Percentiles rank a stretch among this genome's conserved stretches.
Evolutionary conservation across 2,797 vertebrate genomes (phyloP).

Genomic region (Enteromius afrohamiltoni): DNA sequence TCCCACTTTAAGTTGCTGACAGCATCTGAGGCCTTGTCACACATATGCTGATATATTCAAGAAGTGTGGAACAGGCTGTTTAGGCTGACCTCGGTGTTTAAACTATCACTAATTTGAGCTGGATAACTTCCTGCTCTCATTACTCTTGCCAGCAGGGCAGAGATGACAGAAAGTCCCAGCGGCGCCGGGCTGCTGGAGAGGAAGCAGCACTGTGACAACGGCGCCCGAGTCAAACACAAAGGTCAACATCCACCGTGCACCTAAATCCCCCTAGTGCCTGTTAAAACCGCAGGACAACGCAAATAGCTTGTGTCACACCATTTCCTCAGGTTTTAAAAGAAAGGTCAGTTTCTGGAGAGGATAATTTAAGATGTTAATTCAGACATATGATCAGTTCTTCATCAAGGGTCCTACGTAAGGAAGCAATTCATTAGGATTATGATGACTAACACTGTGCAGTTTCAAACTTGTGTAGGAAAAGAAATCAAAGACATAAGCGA

Average conservation of each 20-base stretch:
- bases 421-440: conserved; percentile 20
- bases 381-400: conserved; percentile 14
- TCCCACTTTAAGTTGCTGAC: conserved; percentile 47
- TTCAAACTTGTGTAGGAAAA: neutral
- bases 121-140: conserved; percentile 63
- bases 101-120: conserved; percentile 63
- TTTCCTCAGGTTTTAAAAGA: conserved; percentile 51
- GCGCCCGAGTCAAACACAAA: conserved; percentile 53
- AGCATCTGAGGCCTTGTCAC: conserved; percentile 44
- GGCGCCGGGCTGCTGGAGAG: conserved; percentile 60
- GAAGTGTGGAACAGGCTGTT: conserved; percentile 46
- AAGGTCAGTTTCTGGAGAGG: conserved; percentile 20
- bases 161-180: conserved; percentile 51
- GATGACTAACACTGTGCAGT: neutral
- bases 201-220: conserved; percentile 54
- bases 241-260: conserved; percentile 54
- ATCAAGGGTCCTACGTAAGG: neutral
- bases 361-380: conserved; percentile 44
- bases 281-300: conserved; percentile 55
- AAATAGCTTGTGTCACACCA: conserved; percentile 48
- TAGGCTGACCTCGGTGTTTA: conserved; percentile 60
- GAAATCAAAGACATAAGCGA: conserved; percentile 11
- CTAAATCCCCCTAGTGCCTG: conserved; percentile 23
- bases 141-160: conserved; percentile 58
- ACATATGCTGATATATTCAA: conserved; percentile 61